Conservation (phyloP, 2,113 vertebrate species). For the Xenopus borealis region DNA sequence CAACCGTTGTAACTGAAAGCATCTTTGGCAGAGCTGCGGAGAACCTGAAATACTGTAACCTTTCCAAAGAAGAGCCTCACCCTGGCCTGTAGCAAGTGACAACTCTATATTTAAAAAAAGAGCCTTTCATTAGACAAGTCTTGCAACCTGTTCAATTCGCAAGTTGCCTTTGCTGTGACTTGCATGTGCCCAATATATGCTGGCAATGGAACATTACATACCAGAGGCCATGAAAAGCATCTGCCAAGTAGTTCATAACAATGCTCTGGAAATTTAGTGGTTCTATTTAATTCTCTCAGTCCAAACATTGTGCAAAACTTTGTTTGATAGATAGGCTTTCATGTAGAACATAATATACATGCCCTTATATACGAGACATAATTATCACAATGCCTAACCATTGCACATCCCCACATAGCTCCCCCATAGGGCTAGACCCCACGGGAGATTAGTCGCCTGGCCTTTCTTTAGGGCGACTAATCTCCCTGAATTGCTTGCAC, state of each 20-base stretch:
- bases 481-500: too few species aligned
- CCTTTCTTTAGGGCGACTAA: too few species aligned
- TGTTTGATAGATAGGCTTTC: background rate
- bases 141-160: conserved; percentile 27
- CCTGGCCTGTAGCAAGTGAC: conserved; percentile 19
- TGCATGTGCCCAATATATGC: conserved; percentile 25
- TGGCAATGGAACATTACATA: conserved; percentile 5
- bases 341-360: too few species aligned
- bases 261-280: background rate
- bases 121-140: conserved; percentile 3
- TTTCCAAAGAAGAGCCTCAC: conserved; percentile 28
- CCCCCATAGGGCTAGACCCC: too few species aligned
- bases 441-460: too few species aligned
- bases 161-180: conserved; percentile 26
- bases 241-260: conserved; percentile 11
- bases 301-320: too few species aligned
- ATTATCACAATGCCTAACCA: too few species aligned
- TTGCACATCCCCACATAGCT: too few species aligned
- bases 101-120: conserved; percentile 2
- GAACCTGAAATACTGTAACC: conserved; percentile 6
- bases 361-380: too few species aligned
- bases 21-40: conserved; percentile 1
- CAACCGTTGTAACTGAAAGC: background rate
- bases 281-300: too few species aligned
- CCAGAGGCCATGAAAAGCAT: conserved; percentile 18